phyloP scores from a whole-genome alignment of 2,113 vertebrate genomes.

The Edolisoma coerulescens region DNA sequence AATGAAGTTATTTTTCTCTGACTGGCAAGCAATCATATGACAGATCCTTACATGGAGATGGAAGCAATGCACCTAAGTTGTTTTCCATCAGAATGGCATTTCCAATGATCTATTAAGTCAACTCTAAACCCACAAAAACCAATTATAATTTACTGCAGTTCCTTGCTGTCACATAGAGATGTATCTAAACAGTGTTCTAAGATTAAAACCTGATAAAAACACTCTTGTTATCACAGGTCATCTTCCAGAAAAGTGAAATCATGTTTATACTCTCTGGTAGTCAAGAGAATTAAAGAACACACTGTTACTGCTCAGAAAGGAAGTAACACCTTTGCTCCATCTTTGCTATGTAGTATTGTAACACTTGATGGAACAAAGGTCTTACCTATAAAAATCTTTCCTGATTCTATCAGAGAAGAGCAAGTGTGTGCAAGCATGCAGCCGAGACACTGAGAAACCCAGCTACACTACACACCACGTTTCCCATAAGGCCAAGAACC shows the following conservation, averaged over 20 bases:
- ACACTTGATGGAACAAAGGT: background rate
- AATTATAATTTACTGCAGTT: background rate
- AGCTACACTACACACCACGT: background rate
- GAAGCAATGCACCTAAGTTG: background rate
- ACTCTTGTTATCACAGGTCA: background rate
- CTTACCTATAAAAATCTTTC: background rate
- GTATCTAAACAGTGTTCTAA: background rate
- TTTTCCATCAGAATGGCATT: background rate
- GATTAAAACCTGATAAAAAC: background rate
- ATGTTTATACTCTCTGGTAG: background rate
- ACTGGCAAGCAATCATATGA: background rate
- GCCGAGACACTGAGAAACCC: background rate
- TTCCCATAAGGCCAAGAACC: background rate
- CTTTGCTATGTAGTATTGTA: background rate
- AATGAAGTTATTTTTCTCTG: conserved; percentile 7
- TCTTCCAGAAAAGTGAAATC: background rate
- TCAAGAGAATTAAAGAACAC: background rate
- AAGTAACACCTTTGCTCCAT: background rate
- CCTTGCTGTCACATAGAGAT: background rate
- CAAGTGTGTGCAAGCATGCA: background rate
- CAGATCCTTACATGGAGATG: background rate
- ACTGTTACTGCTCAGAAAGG: background rate
- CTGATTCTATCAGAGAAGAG: background rate
- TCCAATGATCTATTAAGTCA: background rate
- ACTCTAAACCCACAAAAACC: background rate